These are phyloP conservation scores for Fistularia commersonii DNA, from an alignment of 2,797 vertebrate genomes.

Conservation along the genomic window DNA sequence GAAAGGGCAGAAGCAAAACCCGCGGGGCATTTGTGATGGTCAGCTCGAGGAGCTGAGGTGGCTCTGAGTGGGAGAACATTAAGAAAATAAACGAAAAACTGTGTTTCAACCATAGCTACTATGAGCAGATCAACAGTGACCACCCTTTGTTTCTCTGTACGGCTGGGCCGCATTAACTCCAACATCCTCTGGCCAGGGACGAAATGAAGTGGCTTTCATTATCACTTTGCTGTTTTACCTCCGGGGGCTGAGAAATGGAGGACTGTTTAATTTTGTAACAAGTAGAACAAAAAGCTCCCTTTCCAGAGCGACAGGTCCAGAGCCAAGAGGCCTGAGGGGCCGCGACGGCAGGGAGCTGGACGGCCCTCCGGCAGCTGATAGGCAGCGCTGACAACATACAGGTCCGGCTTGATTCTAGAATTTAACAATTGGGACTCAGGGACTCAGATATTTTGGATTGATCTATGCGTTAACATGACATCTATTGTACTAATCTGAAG, in stretches of 20 bases:
- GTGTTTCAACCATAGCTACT: constrained; percentile 9
- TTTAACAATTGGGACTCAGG: no score
- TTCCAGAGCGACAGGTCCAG: constrained; percentile 31
- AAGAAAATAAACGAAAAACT: constrained; percentile 11
- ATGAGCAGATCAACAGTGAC: constrained; percentile 39
- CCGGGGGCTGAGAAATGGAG: constrained; percentile 27
- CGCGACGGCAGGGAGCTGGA: no score
- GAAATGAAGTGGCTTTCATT: neutral
- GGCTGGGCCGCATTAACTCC: constrained; percentile 34
- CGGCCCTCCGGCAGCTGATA: no score
- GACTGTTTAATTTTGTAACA: constrained; percentile 37
- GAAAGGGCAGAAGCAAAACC: constrained; percentile 33
- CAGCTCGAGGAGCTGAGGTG: constrained; percentile 28
- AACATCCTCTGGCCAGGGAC: constrained; percentile 28
- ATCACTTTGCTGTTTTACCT: neutral
- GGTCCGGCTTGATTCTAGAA: no score
- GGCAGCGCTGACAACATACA: no score
- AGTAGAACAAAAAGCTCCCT: constrained; percentile 46
- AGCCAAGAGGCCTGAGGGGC: constrained; percentile 16
- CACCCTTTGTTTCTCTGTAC: constrained; percentile 46
- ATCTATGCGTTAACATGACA: no score
- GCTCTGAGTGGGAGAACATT: constrained; percentile 7
- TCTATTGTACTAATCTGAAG: no score
- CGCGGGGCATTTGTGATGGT: constrained; percentile 27
- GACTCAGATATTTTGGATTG: no score